Evolutionary conservation across 1,140 invertebrate species (phyloP).

Genomic region (Magallana gigas): DNA sequence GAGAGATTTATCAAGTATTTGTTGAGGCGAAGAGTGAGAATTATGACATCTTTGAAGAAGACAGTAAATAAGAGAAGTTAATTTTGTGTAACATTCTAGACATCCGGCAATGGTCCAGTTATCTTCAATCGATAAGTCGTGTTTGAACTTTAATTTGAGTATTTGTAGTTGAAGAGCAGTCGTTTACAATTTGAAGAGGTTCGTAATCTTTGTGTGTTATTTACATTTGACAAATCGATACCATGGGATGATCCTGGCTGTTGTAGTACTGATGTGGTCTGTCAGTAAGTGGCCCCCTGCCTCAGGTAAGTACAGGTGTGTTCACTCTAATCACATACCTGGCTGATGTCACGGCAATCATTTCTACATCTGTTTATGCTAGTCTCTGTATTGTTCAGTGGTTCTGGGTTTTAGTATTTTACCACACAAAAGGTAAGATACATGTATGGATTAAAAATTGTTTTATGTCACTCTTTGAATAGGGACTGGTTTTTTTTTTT

Average conservation of each 20-base stretch:
- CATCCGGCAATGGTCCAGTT: neutral
- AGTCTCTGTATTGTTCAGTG: too few relatives aligned
- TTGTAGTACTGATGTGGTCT: neutral
- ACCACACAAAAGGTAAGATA: too few relatives aligned
- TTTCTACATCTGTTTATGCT: too few relatives aligned
- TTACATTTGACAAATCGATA: constrained; percentile 20
- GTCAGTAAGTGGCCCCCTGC: neutral
- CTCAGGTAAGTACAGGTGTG: too few relatives aligned
- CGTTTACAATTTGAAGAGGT: constrained; percentile 32
- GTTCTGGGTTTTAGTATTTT: too few relatives aligned
- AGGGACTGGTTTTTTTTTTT: too few relatives aligned
- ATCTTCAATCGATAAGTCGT: constrained; percentile 24
- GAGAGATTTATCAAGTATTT: neutral
- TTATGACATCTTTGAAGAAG: neutral
- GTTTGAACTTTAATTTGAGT: constrained; percentile 31
- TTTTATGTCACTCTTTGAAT: too few relatives aligned
- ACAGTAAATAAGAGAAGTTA: constrained; percentile 19
- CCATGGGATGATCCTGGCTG: neutral
- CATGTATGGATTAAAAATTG: too few relatives aligned
- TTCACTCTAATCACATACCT: too few relatives aligned
- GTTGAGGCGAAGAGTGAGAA: neutral
- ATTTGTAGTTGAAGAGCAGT: neutral
- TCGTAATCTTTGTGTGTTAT: constrained; percentile 25
- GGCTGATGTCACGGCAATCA: too few relatives aligned
- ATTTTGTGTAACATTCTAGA: constrained; percentile 35